Conservation (phyloP, 2,113 vertebrate genomes). For the zebrafish (Danio rerio) region GRCz12tu NC_133190.1:49752501-49753000, state of each 20-base stretch:
- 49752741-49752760: constrained; percentile 13
- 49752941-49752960: no score
- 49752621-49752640: constrained; percentile 45
- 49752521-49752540: not conserved
- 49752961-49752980: no score
- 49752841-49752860: no score
- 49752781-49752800: not conserved
- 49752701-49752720: constrained; percentile 31
- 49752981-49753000: no score
- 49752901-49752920: no score
- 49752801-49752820: not conserved
- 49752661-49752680: constrained; percentile 20
- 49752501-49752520: not conserved
- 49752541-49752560: not conserved
- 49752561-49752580: not conserved
- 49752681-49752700: constrained; percentile 22
- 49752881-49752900: no score
- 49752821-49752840: not conserved
- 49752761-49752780: not conserved
- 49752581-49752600: not conserved
- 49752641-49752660: constrained; percentile 39
- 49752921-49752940: no score
- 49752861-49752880: no score
- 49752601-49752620: constrained; percentile 41
- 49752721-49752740: constrained; percentile 11